Evolutionary conservation across 2,113 vertebrate species (phyloP), one percentile per base, ranked within the genome.

Genomic region (Dolichallabes microphthalmus): DNA sequence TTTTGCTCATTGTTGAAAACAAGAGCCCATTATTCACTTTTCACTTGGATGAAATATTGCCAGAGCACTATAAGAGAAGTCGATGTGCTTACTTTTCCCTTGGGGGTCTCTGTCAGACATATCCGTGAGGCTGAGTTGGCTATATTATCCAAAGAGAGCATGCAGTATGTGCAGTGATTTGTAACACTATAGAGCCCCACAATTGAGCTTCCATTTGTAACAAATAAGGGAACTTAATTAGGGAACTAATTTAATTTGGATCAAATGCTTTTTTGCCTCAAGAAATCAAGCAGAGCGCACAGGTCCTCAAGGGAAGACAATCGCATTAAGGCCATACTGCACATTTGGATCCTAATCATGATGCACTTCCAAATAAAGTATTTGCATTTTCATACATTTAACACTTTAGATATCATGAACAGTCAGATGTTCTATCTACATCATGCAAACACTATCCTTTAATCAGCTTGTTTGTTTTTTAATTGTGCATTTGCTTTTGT

Each of bases 1-100:
- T 69, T 84, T 50, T 55, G n/a, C 9, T 53, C 52, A 55, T 84
- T 80, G 69, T 30, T 81, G 35, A 57, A 87, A 82, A 74, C 53
- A 76, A 82, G 39, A 74, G 82, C 68, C 30, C 69, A 55, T 86
- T 80, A 82, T 76, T 86, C 30, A 80, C 58, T 57, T 71, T 83
- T 84, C 22, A 80, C 64, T 80, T 81, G 71, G 76, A 87, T 84
- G 76, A 84, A 80, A 80, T 81, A 81, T 75, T 81, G 82, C 66
- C 53, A 19, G 20, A 64, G 52, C 76, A 64, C 22, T 27, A 39
- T 19, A 22, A 61, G 22, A 73, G 53, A n/a, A 73, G 58, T 87
- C 20, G 11, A 74, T 80, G 35, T 13, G 25, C 64, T 66, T 30
- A 57, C 57, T 39, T 17, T 64, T 27, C 77, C 68, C 75, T 71